Evolutionary conservation across 2,888 invertebrate species (phyloP), one percentile per base, ranked within the genome.

Genomic region (Scaeva pyrastri): DNA sequence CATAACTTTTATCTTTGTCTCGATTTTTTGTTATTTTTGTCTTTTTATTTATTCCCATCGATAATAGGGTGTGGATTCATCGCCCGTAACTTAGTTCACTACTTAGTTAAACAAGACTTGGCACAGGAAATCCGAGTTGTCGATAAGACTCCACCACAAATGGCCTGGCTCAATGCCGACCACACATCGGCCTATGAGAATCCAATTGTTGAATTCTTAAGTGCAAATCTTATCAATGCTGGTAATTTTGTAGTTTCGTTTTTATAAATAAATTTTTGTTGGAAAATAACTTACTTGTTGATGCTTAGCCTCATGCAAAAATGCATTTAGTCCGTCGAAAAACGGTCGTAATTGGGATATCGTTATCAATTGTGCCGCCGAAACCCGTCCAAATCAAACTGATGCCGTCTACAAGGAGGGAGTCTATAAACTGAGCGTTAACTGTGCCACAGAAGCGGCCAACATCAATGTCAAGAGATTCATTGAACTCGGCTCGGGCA

Each of bases 381-480:
- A 98, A 93, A 98, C 98, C 4, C 96, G 97, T 91, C 95, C 95
- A 75, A 97, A 97, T 16, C 97, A 98, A 93, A 96, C 96, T 12
- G 97, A 98, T 91, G 96, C 97, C 2, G 97, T 98, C 21, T 98
- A 98, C 92, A 95, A 96, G 89, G 98, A 98, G 92, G 98, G 98
- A 14, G 96, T 98, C 88, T 94, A 95, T 81, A 97, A 96, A 89
- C 93, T 98, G 45, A 97, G 97, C 91, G 90, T 95, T 48, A 97
- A 97, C 91, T 97, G 97, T 92, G 97, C 97, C 12, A 94, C 94
- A 87, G 95, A 96, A 91, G 96, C 97, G 36, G 95, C 95, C 4
- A 94, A 94, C 88, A 93, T 94, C 71, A 94, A 94, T 71, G 96
- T 95, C 2, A 94, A 94, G 64, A 93, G 95, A 79, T 97, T 96